Conservation (phyloP, 1,140 invertebrate species). For the Drosophila sucinea region DNA sequence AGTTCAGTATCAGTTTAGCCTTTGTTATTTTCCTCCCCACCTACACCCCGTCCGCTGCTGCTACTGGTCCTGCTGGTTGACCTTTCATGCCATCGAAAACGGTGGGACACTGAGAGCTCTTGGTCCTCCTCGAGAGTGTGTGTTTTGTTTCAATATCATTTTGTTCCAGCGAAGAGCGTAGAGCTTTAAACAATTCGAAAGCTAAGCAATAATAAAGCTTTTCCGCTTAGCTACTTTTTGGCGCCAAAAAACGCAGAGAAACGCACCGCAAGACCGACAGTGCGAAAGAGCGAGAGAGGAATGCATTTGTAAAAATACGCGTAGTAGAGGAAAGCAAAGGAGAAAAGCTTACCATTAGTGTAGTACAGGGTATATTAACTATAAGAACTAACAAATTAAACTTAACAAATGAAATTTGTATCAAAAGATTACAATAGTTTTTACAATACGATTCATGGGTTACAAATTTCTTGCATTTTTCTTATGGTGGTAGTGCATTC, state of each 20-base stretch:
- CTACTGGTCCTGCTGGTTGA: background rate
- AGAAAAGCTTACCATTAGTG: background rate
- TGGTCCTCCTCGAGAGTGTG: background rate
- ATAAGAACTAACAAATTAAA: background rate
- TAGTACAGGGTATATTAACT: background rate
- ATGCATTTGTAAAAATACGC: background rate
- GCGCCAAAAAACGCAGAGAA: slow-evolving; percentile 16
- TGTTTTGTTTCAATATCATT: slow-evolving; percentile 20
- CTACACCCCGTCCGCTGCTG: background rate
- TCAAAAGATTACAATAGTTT: no score
- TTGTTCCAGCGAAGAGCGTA: slow-evolving; percentile 20
- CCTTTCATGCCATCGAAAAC: background rate
- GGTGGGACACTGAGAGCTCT: no score
- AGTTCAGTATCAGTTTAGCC: background rate
- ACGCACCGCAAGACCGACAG: background rate
- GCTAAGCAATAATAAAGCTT: slow-evolving; percentile 37
- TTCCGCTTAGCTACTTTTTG: slow-evolving; percentile 12
- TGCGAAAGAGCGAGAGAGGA: background rate
- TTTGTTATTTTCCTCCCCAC: background rate
- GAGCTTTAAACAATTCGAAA: slow-evolving; percentile 11
- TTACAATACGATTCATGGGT: no score
- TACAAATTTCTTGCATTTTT: no score
- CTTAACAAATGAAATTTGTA: no score
- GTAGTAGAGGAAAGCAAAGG: background rate
- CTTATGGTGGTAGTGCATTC: background rate